A percentile compares a stretch with the other conserved stretches of the same genome.
These are phyloP conservation scores for Phrynosoma platyrhinos DNA, from an alignment of 2,113 vertebrate species.

Conservation along the genomic window DNA sequence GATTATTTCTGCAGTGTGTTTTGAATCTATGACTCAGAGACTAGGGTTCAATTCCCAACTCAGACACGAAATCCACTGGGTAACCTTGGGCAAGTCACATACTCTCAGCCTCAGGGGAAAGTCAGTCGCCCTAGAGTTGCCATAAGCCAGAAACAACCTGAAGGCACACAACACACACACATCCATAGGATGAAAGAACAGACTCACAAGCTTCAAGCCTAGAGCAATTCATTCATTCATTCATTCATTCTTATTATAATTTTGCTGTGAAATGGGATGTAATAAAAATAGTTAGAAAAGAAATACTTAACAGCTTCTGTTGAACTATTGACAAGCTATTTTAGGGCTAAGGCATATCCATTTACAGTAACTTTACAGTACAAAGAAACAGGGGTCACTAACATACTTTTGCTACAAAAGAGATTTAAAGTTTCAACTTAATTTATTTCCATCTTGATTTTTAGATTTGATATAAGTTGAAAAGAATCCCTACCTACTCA, in stretches of 20 bases:
- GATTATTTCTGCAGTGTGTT: too few relatives aligned
- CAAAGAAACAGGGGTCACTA: not conserved
- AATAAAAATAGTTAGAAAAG: not conserved
- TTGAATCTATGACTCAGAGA: too few relatives aligned
- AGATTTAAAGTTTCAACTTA: not conserved
- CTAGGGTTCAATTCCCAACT: too few relatives aligned
- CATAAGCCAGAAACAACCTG: too few relatives aligned
- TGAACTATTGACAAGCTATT: not conserved
- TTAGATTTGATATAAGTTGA: not conserved
- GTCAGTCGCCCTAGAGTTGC: too few relatives aligned
- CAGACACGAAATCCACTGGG: too few relatives aligned
- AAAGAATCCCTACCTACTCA: too few relatives aligned
- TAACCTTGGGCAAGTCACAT: too few relatives aligned
- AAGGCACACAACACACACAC: too few relatives aligned
- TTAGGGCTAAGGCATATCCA: not conserved
- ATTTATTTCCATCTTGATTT: not conserved
- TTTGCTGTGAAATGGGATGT: not conserved
- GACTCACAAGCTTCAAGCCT: not conserved
- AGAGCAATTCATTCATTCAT: not conserved
- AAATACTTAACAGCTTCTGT: not conserved
- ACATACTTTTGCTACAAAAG: not conserved
- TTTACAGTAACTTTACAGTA: not conserved
- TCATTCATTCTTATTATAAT: not conserved
- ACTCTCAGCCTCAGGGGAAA: too few relatives aligned
- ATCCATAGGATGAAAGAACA: not conserved